Base-by-base conservation (phyloP, 2,113 vertebrate species). In the Cyanoramphus novaezelandiae region DNA sequence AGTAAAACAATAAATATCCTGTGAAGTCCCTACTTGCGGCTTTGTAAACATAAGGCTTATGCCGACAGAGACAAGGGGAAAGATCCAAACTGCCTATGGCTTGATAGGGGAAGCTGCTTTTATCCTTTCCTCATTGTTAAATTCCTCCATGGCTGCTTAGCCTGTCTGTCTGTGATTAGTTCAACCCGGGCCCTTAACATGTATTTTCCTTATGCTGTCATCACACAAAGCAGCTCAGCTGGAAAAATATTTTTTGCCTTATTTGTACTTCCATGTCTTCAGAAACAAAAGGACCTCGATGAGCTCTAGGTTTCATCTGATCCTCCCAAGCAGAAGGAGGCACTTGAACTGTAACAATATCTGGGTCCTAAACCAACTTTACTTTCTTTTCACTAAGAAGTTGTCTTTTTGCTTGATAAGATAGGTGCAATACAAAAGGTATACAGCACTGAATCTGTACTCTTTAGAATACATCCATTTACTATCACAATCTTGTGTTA, bases 111-210 rank as follows among this genome's bases (percentile, higher is more conserved):
- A 82, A 92, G 21, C 6, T 60, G 2, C 41, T 87, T 89, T 21
- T 65, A 59, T 60, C 47, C 60, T 46, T 49, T 29, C 31, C 7
- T 82, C 8, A 0, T 0, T 28, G 24, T 78, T 49, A n/a, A 91
- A 85, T 91, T 78, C 41, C 63, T 89, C 74, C 18, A 11, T 0
- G 0, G 3, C 0, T 65, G 59, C 31, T 87, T 77, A 44, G 21
- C 74, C 27, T 53, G 4, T 7, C 93, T 77, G 31, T 13, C 39
- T 63, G n/a, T 52, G 17, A 31, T 35, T 47, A 85, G 62, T 46
- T 82, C 70, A 76, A 4, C 7, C 6, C 1, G 1, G 25, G 27
- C 47, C 47, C 11, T 82, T 31, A 8, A 8, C 0, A 0, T 24
- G 11, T 46, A 23, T 72, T 75, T 71, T n/a, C 29, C 20, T 79